A percentile compares a stretch with the other conserved stretches of the same genome.
These are phyloP conservation scores for Antedon mediterranea DNA, from an alignment of 53 echinoderm and acorn worm species.

Conservation along the genomic window DNA sequence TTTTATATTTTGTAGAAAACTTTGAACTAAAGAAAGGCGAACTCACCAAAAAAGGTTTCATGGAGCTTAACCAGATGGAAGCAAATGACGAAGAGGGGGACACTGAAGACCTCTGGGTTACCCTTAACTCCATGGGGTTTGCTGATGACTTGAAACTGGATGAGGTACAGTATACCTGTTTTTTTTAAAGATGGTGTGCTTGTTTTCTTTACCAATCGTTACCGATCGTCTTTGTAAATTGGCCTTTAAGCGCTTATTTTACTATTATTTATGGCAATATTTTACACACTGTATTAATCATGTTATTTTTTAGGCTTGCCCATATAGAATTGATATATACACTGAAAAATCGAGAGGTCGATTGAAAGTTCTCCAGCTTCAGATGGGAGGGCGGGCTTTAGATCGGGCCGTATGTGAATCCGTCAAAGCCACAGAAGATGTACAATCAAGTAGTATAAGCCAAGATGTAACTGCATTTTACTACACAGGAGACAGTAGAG, in stretches of 20 bases:
- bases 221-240: too few species aligned
- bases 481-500: slow-evolving; percentile 38
- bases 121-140: slow-evolving; percentile 85
- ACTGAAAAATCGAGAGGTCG: slow-evolving; percentile 60
- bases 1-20: slow-evolving; percentile 38
- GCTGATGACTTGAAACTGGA: slow-evolving; percentile 66
- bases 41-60: slow-evolving; percentile 80
- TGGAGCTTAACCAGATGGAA: slow-evolving; percentile 96
- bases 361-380: slow-evolving; percentile 51
- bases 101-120: slow-evolving; percentile 96
- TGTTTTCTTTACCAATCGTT: background rate
- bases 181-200: background rate
- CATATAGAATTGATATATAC: slow-evolving; percentile 59
- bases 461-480: background rate
- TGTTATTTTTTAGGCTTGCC: slow-evolving; percentile 43
- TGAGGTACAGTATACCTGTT: slow-evolving; percentile 35
- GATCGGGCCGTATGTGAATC: slow-evolving; percentile 57
- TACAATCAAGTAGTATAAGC: slow-evolving; percentile 19
- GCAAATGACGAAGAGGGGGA: slow-evolving; percentile 87
- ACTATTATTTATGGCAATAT: too few species aligned
- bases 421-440: slow-evolving; percentile 43
- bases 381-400: slow-evolving; percentile 52
- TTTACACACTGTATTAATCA: too few species aligned
- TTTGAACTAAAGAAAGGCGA: slow-evolving; percentile 97
- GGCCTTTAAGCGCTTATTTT: too few species aligned